These are phyloP conservation scores for Caranx ignobilis DNA, from an alignment of 2,113 vertebrate species.

Conservation along the genomic window DNA sequence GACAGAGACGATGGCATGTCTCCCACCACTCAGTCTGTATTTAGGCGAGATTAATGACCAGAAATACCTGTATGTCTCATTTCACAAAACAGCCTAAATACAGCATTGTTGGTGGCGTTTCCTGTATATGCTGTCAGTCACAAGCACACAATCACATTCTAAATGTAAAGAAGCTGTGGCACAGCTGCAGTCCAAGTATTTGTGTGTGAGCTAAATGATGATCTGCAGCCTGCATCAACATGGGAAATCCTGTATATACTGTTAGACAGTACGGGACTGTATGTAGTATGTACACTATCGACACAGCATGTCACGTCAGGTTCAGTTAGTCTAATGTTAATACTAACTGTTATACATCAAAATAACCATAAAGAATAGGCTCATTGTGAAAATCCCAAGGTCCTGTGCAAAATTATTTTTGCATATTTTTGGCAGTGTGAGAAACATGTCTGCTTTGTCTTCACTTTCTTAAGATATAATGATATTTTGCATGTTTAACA, in stretches of 20 bases:
- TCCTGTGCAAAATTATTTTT: neutral
- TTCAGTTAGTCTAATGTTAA: neutral
- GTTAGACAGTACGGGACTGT: neutral
- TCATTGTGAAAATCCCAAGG: neutral
- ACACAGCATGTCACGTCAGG: neutral
- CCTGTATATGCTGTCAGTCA: neutral
- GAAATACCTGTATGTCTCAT: neutral
- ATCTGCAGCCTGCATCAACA: conserved; percentile 40
- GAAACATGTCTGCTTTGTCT: neutral
- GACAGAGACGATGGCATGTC: no score
- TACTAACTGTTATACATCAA: no score
- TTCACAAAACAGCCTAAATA: neutral
- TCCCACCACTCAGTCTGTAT: neutral
- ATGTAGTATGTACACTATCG: conserved; percentile 8
- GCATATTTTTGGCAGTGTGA: neutral
- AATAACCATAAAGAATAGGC: neutral
- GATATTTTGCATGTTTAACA: neutral
- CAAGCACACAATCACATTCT: no score
- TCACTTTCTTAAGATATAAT: neutral
- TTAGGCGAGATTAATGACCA: neutral
- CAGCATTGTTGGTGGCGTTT: neutral
- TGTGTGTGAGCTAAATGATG: neutral
- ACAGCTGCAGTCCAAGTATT: neutral
- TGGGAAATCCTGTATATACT: conserved; percentile 35
- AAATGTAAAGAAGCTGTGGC: neutral